phyloP scores from a whole-genome alignment of 2,113 vertebrate genomes.

The Poicephalus gulielmi region DNA sequence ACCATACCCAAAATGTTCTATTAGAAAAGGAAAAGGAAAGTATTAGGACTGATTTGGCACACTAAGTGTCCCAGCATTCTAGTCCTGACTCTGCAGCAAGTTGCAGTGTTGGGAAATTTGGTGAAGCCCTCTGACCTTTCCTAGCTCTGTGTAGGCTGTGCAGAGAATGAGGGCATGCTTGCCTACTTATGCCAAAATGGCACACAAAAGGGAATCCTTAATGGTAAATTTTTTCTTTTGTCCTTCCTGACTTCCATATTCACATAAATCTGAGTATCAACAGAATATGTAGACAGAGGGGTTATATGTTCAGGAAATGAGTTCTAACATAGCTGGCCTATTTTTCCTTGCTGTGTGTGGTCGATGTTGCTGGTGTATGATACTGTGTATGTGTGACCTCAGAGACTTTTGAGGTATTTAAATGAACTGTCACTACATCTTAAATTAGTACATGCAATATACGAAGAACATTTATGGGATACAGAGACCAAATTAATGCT shows the following conservation, averaged over 20 bases:
- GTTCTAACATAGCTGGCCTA: not conserved
- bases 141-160: not conserved
- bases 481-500: not conserved
- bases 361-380: not conserved
- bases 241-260: not conserved
- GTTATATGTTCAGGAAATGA: not conserved
- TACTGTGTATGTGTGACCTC: not conserved
- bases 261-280: not conserved
- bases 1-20: not conserved
- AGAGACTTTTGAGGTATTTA: not conserved
- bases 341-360: not conserved
- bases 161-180: not conserved
- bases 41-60: not conserved
- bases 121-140: not conserved
- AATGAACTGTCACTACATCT: not conserved
- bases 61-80: not conserved
- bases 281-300: not conserved
- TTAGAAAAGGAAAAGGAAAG: not conserved
- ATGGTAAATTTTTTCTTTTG: not conserved
- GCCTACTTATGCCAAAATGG: not conserved
- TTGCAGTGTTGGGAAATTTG: not conserved
- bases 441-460: not conserved
- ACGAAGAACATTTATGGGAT: not conserved
- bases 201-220: not conserved
- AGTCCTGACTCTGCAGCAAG: not conserved